These are phyloP conservation scores for Argya squamiceps DNA, from an alignment of 2,797 vertebrate species.

Conservation along the genomic window DNA sequence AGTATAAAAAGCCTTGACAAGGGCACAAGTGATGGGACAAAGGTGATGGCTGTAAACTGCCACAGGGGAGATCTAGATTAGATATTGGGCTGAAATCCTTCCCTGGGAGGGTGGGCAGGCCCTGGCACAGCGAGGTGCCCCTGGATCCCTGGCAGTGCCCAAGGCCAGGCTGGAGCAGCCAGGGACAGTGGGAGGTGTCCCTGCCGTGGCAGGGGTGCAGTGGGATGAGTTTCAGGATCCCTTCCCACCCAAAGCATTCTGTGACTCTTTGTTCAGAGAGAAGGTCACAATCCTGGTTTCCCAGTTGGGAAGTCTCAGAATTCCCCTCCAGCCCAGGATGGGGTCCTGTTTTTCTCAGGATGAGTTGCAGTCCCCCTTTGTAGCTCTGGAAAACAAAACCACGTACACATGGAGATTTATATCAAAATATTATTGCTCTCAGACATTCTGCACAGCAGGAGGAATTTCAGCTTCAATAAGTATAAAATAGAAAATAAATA, in stretches of 20 bases:
- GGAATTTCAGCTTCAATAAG: not conserved
- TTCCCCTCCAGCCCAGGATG: not conserved
- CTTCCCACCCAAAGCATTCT: not conserved
- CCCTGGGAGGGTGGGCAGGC: rapidly evolving
- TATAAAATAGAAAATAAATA: not conserved
- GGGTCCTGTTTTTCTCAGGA: not conserved
- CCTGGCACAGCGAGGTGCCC: not conserved
- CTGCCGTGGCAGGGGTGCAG: not conserved
- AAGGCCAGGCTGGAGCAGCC: not conserved
- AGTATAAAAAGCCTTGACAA: not conserved
- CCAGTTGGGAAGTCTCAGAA: not conserved
- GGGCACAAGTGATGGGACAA: not conserved
- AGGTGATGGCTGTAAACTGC: not conserved
- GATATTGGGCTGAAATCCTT: not conserved
- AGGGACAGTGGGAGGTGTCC: not conserved
- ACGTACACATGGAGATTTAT: not conserved
- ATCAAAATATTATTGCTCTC: slow-evolving; percentile 3
- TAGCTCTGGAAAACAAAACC: not conserved
- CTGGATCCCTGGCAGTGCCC: not conserved
- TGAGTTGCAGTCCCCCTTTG: not conserved
- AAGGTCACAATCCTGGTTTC: not conserved
- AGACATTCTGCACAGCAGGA: not conserved
- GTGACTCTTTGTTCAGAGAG: not conserved
- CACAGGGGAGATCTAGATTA: not conserved
- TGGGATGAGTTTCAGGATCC: not conserved